Percentiles rank a stretch among this genome's conserved stretches.
These are phyloP conservation scores for Acrossocheilus fasciatus DNA, from an alignment of 2,797 vertebrate genomes.

Conservation along the genomic window DNA sequence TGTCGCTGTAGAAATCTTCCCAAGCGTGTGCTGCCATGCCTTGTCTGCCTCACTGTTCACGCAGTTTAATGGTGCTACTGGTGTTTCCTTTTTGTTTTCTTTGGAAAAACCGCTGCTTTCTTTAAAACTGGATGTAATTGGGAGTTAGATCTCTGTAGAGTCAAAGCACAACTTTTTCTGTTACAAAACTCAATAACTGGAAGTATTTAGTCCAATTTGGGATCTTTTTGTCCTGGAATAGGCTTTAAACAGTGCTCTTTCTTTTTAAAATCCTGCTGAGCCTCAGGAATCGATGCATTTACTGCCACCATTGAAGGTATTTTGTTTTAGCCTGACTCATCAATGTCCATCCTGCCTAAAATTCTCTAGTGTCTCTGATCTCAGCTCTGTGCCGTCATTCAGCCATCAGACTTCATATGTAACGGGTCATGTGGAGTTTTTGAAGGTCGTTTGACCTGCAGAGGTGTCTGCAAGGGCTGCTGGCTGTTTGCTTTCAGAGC, in stretches of 20 bases:
- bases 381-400: background rate
- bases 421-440: background rate
- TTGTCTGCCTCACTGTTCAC: conserved; percentile 62
- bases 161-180: background rate
- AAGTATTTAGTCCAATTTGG: background rate
- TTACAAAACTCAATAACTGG: conserved; percentile 20
- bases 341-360: background rate
- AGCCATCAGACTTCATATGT: conserved; percentile 5
- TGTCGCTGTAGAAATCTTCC: conserved; percentile 70
- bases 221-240: background rate
- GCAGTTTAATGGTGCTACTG: conserved; percentile 22
- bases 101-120: conserved; percentile 6
- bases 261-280: background rate
- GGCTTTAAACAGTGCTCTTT: background rate
- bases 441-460: conserved; percentile 24
- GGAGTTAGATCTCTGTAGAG: background rate
- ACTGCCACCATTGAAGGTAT: background rate
- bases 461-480: conserved; percentile 25
- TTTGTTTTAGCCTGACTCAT: background rate
- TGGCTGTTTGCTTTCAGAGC: conserved; percentile 28
- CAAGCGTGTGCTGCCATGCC: conserved; percentile 68
- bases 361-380: background rate
- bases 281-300: background rate
- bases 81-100: conserved; percentile 22
- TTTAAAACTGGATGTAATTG: conserved; percentile 30